These are phyloP conservation scores for Myiozetetes cayanensis DNA, from an alignment of 2,113 vertebrate species.

Conservation along the genomic window DNA sequence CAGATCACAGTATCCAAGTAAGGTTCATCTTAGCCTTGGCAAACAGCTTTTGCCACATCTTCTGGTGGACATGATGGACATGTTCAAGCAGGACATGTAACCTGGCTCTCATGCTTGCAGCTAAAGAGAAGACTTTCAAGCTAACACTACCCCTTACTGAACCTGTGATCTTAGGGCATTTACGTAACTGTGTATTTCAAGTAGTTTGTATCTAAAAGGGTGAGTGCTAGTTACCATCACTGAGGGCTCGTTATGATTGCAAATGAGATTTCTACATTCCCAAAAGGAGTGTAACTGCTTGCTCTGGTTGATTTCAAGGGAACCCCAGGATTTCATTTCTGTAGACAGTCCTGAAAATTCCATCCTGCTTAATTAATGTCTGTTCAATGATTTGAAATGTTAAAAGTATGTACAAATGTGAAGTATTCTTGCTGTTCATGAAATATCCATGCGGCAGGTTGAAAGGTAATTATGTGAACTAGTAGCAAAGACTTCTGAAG, in stretches of 20 bases:
- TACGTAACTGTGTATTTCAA: neutral
- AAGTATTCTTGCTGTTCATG: neutral
- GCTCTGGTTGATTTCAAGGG: neutral
- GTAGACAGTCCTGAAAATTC: slow-evolving; percentile 1
- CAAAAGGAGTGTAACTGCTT: neutral
- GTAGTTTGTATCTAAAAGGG: neutral
- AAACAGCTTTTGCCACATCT: neutral
- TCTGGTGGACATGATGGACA: neutral
- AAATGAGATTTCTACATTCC: neutral
- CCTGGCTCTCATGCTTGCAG: neutral
- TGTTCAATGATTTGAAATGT: neutral
- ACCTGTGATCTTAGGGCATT: neutral
- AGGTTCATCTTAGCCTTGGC: neutral
- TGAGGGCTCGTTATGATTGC: neutral
- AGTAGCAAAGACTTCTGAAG: neutral
- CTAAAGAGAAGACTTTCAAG: neutral
- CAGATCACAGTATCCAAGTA: neutral
- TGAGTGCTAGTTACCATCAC: neutral
- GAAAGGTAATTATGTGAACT: neutral
- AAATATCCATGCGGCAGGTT: neutral
- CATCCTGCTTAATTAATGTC: neutral
- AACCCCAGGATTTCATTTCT: neutral
- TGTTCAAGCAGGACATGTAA: neutral
- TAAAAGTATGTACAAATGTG: neutral
- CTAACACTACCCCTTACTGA: neutral